Percentiles rank a stretch among this genome's conserved stretches.
phyloP scores from a whole-genome alignment of 2,888 invertebrate species.

The Drosophila histrio region DNA sequence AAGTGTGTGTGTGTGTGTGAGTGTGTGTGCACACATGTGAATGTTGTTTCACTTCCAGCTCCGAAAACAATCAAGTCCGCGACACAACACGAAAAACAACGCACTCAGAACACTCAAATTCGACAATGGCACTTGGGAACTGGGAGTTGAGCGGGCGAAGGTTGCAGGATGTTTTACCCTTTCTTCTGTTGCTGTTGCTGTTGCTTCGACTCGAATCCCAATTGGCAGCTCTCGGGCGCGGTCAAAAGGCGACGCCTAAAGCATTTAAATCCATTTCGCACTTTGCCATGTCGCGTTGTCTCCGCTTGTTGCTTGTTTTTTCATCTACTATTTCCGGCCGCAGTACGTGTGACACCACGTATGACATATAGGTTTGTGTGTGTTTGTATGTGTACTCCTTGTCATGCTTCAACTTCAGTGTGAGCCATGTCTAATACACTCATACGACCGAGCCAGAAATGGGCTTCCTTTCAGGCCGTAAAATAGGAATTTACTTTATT shows the following conservation, averaged over 20 bases:
- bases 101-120: slow-evolving; percentile 50
- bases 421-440: slow-evolving; percentile 44
- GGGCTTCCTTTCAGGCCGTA: slow-evolving; percentile 51
- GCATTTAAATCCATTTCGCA: slow-evolving; percentile 80
- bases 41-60: slow-evolving; percentile 62
- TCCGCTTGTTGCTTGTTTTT: slow-evolving; percentile 68
- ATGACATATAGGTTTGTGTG: slow-evolving; percentile 50
- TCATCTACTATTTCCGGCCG: slow-evolving; percentile 36
- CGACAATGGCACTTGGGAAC: slow-evolving; percentile 63
- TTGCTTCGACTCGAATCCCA: neutral
- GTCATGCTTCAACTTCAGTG: slow-evolving; percentile 35
- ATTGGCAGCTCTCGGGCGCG: slow-evolving; percentile 33
- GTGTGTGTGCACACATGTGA: slow-evolving; percentile 8
- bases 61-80: slow-evolving; percentile 72
- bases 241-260: slow-evolving; percentile 75
- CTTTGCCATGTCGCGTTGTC: slow-evolving; percentile 56
- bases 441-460: slow-evolving; percentile 28
- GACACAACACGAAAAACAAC: slow-evolving; percentile 54
- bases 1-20: slow-evolving; percentile 1
- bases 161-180: neutral
- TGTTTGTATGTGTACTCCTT: slow-evolving; percentile 6
- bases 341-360: slow-evolving; percentile 51
- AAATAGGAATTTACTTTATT: slow-evolving; percentile 80
- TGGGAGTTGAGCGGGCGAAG: neutral
- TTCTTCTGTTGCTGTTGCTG: neutral